These are phyloP conservation scores for Tyrannus savana DNA, from an alignment of 2,113 vertebrate species.

Conservation along the genomic window DNA sequence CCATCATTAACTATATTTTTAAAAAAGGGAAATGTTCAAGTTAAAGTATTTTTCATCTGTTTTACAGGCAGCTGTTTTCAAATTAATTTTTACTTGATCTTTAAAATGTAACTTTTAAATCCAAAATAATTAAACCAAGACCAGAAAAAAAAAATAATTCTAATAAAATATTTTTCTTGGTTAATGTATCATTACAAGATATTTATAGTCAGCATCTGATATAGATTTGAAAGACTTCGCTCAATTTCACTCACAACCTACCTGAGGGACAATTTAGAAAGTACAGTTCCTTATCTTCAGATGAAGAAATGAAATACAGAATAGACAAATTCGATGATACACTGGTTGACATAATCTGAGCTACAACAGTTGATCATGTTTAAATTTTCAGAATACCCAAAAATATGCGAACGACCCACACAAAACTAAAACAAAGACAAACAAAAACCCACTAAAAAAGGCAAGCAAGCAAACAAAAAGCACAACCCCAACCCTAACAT, in stretches of 20 bases:
- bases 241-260: not conserved
- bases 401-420: not conserved
- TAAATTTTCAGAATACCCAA: not conserved
- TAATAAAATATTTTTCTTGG: not conserved
- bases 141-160: not conserved
- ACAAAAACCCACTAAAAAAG: not conserved
- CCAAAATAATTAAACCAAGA: not conserved
- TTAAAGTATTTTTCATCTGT: not conserved
- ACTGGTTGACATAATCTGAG: accelerated
- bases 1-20: not conserved
- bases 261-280: not conserved
- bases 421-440: not conserved
- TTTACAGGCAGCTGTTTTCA: not conserved
- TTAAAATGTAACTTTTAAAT: not conserved
- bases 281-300: not conserved
- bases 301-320: not conserved
- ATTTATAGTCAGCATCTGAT: not conserved
- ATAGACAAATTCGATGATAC: not conserved
- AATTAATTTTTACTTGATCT: not conserved
- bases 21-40: not conserved
- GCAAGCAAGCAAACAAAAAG: not conserved
- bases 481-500: not conserved
- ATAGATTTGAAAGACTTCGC: not conserved
- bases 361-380: not conserved
- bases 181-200: not conserved